A percentile compares a stretch with the other conserved stretches of the same genome.
Evolutionary conservation across 2,113 vertebrate species (phyloP).

Genomic region (Clupea harengus): DNA sequence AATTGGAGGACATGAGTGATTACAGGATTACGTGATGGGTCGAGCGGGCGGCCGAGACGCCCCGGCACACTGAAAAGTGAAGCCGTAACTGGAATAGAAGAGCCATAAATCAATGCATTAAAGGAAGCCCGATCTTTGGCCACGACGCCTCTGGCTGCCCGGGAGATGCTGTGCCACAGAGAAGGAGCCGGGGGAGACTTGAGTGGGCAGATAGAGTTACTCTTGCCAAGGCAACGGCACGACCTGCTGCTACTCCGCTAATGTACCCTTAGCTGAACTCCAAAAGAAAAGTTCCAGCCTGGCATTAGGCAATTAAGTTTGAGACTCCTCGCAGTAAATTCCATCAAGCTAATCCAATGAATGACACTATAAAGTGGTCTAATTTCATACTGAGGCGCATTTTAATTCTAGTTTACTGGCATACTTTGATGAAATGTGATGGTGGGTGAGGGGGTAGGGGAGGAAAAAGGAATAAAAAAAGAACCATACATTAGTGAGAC

Average conservation of each 20-base stretch:
- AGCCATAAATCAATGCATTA: slow-evolving; percentile 60
- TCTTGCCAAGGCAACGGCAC: neutral
- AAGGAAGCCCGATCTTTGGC: slow-evolving; percentile 41
- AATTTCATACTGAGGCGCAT: neutral
- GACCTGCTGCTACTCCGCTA: neutral
- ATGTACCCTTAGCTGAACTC: neutral
- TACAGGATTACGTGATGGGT: slow-evolving; percentile 55
- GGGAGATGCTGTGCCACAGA: slow-evolving; percentile 30
- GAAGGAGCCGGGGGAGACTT: neutral
- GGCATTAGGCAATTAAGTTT: slow-evolving; percentile 12
- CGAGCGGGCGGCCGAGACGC: slow-evolving; percentile 57
- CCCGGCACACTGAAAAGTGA: slow-evolving; percentile 56
- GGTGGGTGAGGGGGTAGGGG: neutral
- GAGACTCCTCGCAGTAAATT: neutral
- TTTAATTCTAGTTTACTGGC: slow-evolving; percentile 6
- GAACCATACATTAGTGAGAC: neutral
- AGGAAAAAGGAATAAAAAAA: slow-evolving; percentile 9
- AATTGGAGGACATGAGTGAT: slow-evolving; percentile 61
- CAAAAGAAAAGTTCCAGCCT: neutral
- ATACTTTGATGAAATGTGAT: slow-evolving; percentile 3
- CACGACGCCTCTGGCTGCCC: slow-evolving; percentile 22
- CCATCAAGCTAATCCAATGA: slow-evolving; percentile 12
- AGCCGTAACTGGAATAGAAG: slow-evolving; percentile 47
- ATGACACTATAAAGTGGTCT: slow-evolving; percentile 8
- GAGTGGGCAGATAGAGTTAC: slow-evolving; percentile 26